Percentiles rank a stretch among this genome's conserved stretches.
phyloP scores from a whole-genome alignment of 2,113 vertebrate species.

The Hypanus sabinus region DNA sequence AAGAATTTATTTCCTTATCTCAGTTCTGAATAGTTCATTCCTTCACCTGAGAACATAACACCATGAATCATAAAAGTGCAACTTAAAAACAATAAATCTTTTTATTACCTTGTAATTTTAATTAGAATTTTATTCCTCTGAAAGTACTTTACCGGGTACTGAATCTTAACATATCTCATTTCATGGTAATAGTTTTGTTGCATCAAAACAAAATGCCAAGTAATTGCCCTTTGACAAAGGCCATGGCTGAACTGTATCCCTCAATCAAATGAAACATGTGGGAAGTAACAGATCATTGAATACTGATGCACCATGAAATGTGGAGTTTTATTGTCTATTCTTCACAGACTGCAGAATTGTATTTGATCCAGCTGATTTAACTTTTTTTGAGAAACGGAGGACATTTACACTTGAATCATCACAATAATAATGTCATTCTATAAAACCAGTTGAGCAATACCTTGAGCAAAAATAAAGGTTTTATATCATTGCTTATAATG shows the following conservation, averaged over 20 bases:
- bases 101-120: constrained; percentile 4
- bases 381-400: neutral
- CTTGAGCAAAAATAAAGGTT: neutral
- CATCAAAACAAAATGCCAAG: constrained; percentile 9
- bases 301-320: constrained; percentile 34
- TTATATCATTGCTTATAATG: neutral
- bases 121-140: neutral
- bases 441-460: neutral
- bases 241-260: neutral
- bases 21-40: too few relatives aligned
- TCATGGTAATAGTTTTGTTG: constrained; percentile 28
- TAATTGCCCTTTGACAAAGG: constrained; percentile 26
- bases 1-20: too few relatives aligned
- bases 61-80: neutral
- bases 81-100: neutral
- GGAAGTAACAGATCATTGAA: constrained; percentile 1
- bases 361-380: neutral
- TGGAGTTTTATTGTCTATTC: neutral
- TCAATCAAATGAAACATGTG: constrained; percentile 19
- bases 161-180: constrained; percentile 30
- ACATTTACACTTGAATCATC: neutral
- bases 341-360: neutral
- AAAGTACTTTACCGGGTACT: neutral
- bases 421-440: neutral
- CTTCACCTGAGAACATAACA: neutral